phyloP scores from a whole-genome alignment of 30 jellyfish, hydroid and myxozoan genomes.

The Chironex yamaguchii region DNA sequence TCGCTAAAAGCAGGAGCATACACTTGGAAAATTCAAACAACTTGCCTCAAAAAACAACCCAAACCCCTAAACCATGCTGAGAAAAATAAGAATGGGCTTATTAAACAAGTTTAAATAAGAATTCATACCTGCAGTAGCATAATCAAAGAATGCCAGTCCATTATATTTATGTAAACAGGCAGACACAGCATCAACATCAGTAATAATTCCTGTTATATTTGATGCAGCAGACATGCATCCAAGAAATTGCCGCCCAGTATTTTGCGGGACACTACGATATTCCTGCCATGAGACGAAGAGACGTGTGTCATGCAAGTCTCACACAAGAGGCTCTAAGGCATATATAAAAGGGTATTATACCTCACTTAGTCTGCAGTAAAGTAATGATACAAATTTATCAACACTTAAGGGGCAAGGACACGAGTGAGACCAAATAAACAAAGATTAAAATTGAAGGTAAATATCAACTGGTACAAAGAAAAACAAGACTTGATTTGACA shows the following conservation, averaged over 20 bases:
- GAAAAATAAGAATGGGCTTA: not conserved
- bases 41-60: not conserved
- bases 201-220: constrained; percentile 85
- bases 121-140: constrained; percentile 88
- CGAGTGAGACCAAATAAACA: too few species aligned
- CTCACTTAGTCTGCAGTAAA: too few species aligned
- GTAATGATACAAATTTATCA: too few species aligned
- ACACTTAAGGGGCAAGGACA: too few species aligned
- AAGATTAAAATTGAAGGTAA: too few species aligned
- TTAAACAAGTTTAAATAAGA: not conserved
- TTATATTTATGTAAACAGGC: constrained; percentile 81
- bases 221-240: constrained; percentile 96
- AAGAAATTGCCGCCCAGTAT: not conserved
- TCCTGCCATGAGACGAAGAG: too few species aligned
- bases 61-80: not conserved
- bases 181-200: constrained; percentile 79
- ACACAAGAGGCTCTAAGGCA: too few species aligned
- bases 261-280: too few species aligned
- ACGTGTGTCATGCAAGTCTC: too few species aligned
- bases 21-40: not conserved
- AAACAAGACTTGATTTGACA: too few species aligned
- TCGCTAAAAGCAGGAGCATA: not conserved
- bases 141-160: constrained; percentile 89
- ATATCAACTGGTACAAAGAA: too few species aligned
- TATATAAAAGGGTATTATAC: too few species aligned